Base-by-base conservation (phyloP, 2,888 invertebrate species). In the Agonopterix arenella region DNA sequence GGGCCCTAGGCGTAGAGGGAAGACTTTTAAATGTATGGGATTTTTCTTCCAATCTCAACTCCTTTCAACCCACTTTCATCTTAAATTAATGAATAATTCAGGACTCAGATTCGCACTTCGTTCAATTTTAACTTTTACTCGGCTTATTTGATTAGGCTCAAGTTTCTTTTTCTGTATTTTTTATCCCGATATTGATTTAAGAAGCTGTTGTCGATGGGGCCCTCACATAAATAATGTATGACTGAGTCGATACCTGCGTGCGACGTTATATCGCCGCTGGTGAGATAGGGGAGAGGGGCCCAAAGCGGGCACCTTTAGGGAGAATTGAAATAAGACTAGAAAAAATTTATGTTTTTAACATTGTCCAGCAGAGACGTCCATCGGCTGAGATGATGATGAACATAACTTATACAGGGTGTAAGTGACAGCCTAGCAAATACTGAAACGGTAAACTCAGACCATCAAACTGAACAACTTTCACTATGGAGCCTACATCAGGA, bases 61-160 rank as follows among this genome's bases (percentile, higher is more conserved):
- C 48, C 55, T 51, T 55, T 52, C 54, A 49, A 52, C 53, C 58
- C 55, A 57, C 55, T 50, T 61, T 67, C 64, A 66, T 64, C 54
- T 60, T 54, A 67, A 68, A 66, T 66, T 64, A 69, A 68, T 74
- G 58, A 28, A 28, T 28, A 28, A 28, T 28, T 28, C 28, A 28
- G 28, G 28, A 5, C 28, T 7, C 28, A 59, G 59, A 62, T 64
- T 68, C 59, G 55, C 60, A 72, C 68, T 70, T 62, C 66, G 65
- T 66, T 68, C 68, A 70, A 73, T 71, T 73, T 76, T 66, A 72
- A 76, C 71, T 71, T 73, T 66, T 55, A 60, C 58, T 60, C 60
- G 60, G 58, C 66, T 71, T 74, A 28, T 76, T 79, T 76, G 75
- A 75, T 76, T 70, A 68, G 72, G 71, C 62, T 66, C 64, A 63